Conservation (phyloP, 2,113 vertebrate genomes). For the Melanostigma gelatinosum region DNA sequence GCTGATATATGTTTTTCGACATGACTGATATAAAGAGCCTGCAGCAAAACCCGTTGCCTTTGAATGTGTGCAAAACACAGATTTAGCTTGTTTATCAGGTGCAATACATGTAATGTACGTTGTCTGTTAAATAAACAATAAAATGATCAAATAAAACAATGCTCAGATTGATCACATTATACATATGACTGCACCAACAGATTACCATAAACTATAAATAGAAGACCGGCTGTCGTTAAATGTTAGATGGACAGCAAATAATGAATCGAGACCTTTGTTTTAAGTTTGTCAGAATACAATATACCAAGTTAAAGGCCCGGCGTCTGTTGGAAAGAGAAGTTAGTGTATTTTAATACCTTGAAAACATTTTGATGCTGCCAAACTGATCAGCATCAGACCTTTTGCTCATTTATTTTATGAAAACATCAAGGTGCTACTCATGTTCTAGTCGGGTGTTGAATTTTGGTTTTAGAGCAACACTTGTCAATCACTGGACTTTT, state of each 20-base stretch:
- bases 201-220: not conserved
- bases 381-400: not conserved
- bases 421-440: not conserved
- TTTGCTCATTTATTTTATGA: too few relatives aligned
- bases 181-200: not conserved
- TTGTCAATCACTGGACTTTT: not conserved
- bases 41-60: not conserved
- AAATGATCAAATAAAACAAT: not conserved
- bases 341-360: not conserved
- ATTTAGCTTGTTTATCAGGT: constrained; percentile 7
- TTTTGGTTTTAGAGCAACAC: not conserved
- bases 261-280: not conserved
- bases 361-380: not conserved
- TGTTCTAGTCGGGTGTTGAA: not conserved
- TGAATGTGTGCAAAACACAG: constrained; percentile 2
- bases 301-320: not conserved
- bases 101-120: not conserved
- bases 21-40: not conserved
- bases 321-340: not conserved
- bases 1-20: not conserved
- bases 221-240: not conserved
- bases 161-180: not conserved
- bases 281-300: not conserved
- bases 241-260: not conserved
- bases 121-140: constrained; percentile 17